Evolutionary conservation across 2,797 vertebrate species (phyloP).

Genomic region (Nannoperca obscura): DNA sequence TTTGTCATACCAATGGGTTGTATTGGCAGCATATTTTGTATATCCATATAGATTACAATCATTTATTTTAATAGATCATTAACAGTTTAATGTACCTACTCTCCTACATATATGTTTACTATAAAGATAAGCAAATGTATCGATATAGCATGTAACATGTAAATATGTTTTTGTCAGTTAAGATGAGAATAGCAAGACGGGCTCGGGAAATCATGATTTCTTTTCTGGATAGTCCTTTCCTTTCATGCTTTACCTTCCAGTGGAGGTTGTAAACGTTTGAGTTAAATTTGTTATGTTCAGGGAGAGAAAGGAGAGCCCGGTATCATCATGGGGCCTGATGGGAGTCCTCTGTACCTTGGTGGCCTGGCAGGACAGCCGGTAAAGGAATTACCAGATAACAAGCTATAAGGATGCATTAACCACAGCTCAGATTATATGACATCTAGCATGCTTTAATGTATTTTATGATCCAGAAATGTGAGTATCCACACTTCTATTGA

Average conservation of each 20-base stretch:
- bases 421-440: not conserved
- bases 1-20: too few species aligned
- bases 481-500: not conserved
- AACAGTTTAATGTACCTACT: too few species aligned
- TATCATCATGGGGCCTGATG: constrained; percentile 79
- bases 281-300: constrained; percentile 69
- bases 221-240: too few species aligned
- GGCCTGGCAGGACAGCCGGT: constrained; percentile 71
- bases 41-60: too few species aligned
- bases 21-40: too few species aligned
- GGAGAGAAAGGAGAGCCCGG: constrained; percentile 94
- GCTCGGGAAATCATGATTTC: not conserved
- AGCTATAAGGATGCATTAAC: not conserved
- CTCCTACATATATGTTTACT: too few species aligned
- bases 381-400: not conserved
- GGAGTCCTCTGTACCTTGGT: constrained; percentile 70
- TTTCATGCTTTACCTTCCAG: too few species aligned
- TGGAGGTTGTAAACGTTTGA: not conserved
- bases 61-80: not conserved
- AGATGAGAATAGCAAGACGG: too few species aligned
- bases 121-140: too few species aligned
- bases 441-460: not conserved
- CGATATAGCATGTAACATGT: too few species aligned
- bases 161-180: not conserved
- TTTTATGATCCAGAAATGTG: not conserved